Evolutionary conservation across 2,113 vertebrate species (phyloP).

Genomic region (Phyllostomus discolor): DNA sequence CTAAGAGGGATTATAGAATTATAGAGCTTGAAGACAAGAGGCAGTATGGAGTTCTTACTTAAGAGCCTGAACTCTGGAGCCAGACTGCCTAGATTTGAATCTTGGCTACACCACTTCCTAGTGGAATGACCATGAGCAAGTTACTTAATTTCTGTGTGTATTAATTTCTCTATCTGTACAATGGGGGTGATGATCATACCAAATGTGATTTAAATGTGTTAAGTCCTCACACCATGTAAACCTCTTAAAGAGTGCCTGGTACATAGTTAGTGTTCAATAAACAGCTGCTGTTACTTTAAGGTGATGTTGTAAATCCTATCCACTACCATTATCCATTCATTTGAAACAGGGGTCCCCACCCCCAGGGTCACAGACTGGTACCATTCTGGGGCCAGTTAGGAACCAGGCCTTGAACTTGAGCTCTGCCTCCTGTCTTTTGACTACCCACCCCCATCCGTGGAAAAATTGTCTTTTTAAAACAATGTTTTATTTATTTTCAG

Average conservation of each 20-base stretch:
- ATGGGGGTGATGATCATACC: neutral
- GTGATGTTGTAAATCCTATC: neutral
- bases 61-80: neutral
- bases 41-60: neutral
- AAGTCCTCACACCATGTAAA: neutral
- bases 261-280: neutral
- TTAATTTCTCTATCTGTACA: constrained; percentile 23
- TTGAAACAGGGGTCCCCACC: neutral
- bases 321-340: neutral
- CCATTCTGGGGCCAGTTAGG: no score
- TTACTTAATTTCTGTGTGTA: neutral
- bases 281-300: neutral
- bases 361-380: no score
- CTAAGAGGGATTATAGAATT: neutral
- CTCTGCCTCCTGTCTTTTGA: no score
- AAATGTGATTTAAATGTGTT: neutral
- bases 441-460: no score
- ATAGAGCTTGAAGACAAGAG: neutral
- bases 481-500: no score
- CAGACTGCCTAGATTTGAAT: neutral
- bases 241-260: neutral
- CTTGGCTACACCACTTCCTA: neutral
- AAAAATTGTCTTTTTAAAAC: no score
- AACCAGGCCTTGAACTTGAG: no score
- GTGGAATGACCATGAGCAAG: neutral